Evolutionary conservation across 2,113 vertebrate genomes (phyloP), one percentile per base, ranked within the genome.

Genomic region (Neotoma lepida): DNA sequence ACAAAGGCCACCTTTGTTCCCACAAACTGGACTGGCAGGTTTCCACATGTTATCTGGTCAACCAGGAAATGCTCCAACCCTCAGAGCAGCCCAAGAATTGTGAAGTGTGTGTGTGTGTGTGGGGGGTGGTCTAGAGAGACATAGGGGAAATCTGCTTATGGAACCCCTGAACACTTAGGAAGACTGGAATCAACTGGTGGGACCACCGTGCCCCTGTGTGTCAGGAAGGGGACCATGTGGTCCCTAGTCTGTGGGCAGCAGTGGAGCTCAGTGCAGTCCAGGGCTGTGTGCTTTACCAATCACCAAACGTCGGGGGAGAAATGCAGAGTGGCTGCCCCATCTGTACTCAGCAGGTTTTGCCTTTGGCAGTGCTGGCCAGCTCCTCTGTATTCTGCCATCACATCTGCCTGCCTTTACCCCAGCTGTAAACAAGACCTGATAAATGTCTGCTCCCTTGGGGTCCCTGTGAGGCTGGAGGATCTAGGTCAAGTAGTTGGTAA

Each of bases 11-110:
- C 94, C 94, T 95, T 95, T 95, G 96, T 97, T 96, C 96, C 84
- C 86, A 89, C 86, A 96, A 96, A 97, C 97, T 95, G 94, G 97
- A 93, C 94, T 92, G 91, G 95, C 97, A 91, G 97, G 97, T 97
- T 98, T 96, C 95, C 93, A 76, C 78, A 74, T 76, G 89, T 90
- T 82, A 92, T 88, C 90, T 94, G 73, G 92, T 78, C 76, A 90
- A 86, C 93, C 85, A 93, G 96, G 94, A 96, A 97, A 89, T 22
- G 94, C 64, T 88, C 64, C 51, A 74, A 30, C 5, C 24, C 22
- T 28, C 22, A 58, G 18, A 84, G 88, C 63, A 49, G 89, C 63
- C 64, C 33, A 18, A 54, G 78, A 20, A 88, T 24, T 58, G 3
- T 22, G 63, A 49, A 22, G n/a, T 26, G 13, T 6, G 63, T 9